Base-by-base conservation (phyloP, 2,888 invertebrate species). In the Drosophila anomelani region DNA sequence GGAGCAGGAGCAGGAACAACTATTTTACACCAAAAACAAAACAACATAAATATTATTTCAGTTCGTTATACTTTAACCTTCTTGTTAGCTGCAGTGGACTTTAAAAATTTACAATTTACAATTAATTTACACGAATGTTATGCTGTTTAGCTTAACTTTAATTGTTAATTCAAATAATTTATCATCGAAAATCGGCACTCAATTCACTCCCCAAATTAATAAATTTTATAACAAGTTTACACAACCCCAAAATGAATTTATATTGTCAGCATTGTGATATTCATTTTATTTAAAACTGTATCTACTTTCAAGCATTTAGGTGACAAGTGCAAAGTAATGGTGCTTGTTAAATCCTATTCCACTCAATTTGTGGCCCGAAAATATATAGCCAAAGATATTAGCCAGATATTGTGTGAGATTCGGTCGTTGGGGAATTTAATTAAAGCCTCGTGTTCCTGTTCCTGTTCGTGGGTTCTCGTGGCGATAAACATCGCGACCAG, bases 401-500 rank as follows among this genome's bases (percentile, higher is more conserved):
- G 47, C 47, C 53, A 38, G 49, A 51, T 49, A 58, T 12, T 44
- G 41, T 60, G 46, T 12, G 29, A 34, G 29, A 17, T 46, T 54
- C 51, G 9, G 44, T 47, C 20, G 53, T 29, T 36, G 64, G n/a
- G 55, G 47, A 66, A 58, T 81, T 72, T 57, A 80, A 68, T 80
- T 85, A 75, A 83, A 79, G 79, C 70, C 66, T 62, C 49, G 20
- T 67, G 61, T 69, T 36, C 51, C 51, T 23, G 51, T 15, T 36
- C 51, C 51, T 34, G 51, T 34, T 34, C 36, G n/a, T 29, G 46
- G 46, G 6, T 29, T 47, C 29, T n/a, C 4, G n/a, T 9, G 20
- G 1, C 51, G 51, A 83, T 83, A 76, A 83, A 85, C 85, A 76
- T 85, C 81, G 77, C 79, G 67, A 44, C 55, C 75, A 36, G 81